Evolutionary conservation across 1,140 invertebrate species (phyloP), one percentile per base, ranked within the genome.

Genomic region (Bombus confusus): DNA sequence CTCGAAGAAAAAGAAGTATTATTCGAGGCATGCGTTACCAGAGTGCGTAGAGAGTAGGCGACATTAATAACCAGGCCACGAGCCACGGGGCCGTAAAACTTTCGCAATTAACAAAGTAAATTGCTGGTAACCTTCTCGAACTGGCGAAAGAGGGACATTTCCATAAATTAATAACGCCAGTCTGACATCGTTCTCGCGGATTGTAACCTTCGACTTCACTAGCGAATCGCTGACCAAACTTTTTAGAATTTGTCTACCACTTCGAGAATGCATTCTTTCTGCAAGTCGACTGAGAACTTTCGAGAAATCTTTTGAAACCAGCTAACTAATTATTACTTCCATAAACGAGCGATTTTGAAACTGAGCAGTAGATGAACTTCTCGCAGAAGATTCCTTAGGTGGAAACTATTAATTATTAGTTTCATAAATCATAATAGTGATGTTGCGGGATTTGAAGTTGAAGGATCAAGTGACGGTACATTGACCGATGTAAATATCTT

Each of bases 81-180:
- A 84, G 62, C 12, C 12, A 47, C 3, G 22, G 18, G n/a, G 41
- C n/a, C 66, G n/a, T 80, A 28, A 69, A 89, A 88, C 87, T 89
- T 89, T 88, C 68, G 87, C 76, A 89, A 89, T 89, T 89, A 89
- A 84, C 83, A 86, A 88, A 83, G 88, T 89, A 89, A 89, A 88
- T 88, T 86, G 69, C 83, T 25, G 83, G 75, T 83, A 88, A 88
- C 87, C 88, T 78, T 57, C 59, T 31, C 69, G 75, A 89, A 66
- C 78, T 82, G 31, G 37, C 31, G 72, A 37, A 72, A 79, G 69
- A 47, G 18, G 41, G 25, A 28, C 28, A 47, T 83, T 88, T 86
- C 79, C 88, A 88, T 89, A 88, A 88, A 88, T 88, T 89, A 89
- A 88, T 89, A 88, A 89, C 69, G 68, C 10, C 68, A 68, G 18